Conservation (phyloP, 2,888 invertebrate genomes). For the Lobophora halterata region DNA sequence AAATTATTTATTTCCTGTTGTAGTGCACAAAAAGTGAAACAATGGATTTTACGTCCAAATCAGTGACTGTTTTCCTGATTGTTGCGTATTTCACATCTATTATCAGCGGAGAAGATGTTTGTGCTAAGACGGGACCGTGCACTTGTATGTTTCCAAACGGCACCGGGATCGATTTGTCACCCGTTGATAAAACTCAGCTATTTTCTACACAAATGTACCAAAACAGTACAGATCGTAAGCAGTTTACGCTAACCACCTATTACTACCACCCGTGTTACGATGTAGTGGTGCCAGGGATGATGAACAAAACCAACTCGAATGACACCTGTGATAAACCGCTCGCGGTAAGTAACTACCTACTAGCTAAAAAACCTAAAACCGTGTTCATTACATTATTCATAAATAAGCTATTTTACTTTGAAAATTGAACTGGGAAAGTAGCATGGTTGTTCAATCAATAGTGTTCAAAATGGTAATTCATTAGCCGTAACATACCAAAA, state of each 20-base stretch:
- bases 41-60: conserved; percentile 39
- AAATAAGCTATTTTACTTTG: no score
- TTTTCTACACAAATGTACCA: no score
- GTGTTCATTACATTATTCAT: no score
- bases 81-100: conserved; percentile 33
- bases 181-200: conserved; percentile 49
- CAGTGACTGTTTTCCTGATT: conserved; percentile 34
- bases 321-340: conserved; percentile 36
- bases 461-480: not conserved
- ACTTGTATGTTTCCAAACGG: conserved; percentile 71
- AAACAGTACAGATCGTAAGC: no score
- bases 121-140: conserved; percentile 60
- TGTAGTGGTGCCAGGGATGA: conserved; percentile 31
- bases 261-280: conserved; percentile 70
- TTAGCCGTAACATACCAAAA: no score
- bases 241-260: conserved; percentile 53
- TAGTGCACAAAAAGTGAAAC: not conserved
- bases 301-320: conserved; percentile 42
- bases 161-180: conserved; percentile 69
- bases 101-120: conserved; percentile 48
- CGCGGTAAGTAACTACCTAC: conserved; percentile 57
- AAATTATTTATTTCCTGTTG: no score
- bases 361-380: no score
- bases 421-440: no score
- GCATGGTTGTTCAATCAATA: no score